Evolutionary conservation across 2,888 invertebrate genomes (phyloP).

Genomic region (Byasa hedistus): DNA sequence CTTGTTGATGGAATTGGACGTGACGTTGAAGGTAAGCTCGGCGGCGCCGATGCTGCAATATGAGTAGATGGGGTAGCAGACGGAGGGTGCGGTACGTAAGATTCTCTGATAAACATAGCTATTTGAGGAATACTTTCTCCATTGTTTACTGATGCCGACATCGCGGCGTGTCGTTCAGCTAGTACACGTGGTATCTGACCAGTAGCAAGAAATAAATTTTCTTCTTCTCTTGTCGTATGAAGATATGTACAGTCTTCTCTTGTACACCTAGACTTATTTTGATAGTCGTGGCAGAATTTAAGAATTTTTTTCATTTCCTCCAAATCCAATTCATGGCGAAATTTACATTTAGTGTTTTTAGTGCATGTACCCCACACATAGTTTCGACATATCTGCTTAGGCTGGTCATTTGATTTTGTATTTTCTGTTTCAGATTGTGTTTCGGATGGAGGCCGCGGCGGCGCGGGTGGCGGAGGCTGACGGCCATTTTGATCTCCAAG

Average conservation of each 20-base stretch:
- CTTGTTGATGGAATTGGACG: not conserved
- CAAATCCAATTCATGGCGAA: conserved; percentile 56
- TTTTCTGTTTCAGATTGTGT: conserved; percentile 40
- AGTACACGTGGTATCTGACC: conserved; percentile 59
- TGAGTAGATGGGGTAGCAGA: conserved; percentile 23
- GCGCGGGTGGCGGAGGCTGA: conserved; percentile 49
- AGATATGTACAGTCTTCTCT: conserved; percentile 58
- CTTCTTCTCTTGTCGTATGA: conserved; percentile 32
- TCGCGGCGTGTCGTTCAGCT: conserved; percentile 53
- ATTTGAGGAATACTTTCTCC: conserved; percentile 43
- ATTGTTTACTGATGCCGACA: conserved; percentile 37
- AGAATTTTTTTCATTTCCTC: conserved; percentile 60
- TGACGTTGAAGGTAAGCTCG: not conserved
- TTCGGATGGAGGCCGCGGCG: conserved; percentile 42
- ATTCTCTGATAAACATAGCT: conserved; percentile 41
- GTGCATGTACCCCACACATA: conserved; percentile 65
- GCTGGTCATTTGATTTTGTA: conserved; percentile 33
- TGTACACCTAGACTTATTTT: conserved; percentile 59
- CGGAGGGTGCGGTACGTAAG: conserved; percentile 24
- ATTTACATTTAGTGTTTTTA: conserved; percentile 57
- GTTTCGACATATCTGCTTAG: conserved; percentile 53
- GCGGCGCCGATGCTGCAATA: conserved; percentile 34
- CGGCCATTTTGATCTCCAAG: conserved; percentile 56
- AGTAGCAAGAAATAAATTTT: conserved; percentile 25
- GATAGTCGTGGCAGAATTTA: conserved; percentile 66